Evolutionary conservation across 2,113 vertebrate genomes (phyloP).

Genomic region (Corythaixoides concolor): DNA sequence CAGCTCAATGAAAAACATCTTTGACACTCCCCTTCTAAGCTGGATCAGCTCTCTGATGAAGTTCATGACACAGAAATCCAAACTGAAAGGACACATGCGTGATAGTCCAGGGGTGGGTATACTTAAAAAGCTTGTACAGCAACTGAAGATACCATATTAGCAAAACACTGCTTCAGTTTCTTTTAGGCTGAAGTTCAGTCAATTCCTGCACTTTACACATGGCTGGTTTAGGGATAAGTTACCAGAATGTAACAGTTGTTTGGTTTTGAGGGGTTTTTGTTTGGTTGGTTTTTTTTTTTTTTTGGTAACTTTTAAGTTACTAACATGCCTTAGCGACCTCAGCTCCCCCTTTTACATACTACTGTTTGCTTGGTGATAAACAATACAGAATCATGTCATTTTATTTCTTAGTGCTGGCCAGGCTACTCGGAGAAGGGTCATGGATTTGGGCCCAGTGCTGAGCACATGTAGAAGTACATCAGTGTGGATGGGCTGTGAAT

Average conservation of each 20-base stretch:
- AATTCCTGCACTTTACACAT: neutral
- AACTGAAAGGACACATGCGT: neutral
- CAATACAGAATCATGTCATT: neutral
- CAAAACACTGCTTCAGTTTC: neutral
- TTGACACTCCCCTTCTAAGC: conserved; percentile 15
- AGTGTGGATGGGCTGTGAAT: neutral
- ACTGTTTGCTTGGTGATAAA: neutral
- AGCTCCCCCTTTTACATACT: neutral
- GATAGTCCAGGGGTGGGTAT: neutral
- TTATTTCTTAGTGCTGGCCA: neutral
- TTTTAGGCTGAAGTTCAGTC: neutral
- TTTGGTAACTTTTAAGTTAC: neutral
- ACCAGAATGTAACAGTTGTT: neutral
- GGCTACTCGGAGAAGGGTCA: neutral
- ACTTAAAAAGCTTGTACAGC: neutral
- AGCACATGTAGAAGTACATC: neutral
- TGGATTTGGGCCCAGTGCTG: neutral
- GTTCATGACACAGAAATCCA: conserved; percentile 23
- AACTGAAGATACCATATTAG: neutral
- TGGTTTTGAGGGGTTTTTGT: no score
- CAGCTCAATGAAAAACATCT: conserved; percentile 37
- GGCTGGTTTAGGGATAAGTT: neutral
- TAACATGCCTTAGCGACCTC: neutral
- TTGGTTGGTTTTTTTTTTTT: neutral
- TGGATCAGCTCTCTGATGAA: conserved; percentile 43